Conservation (phyloP, 2,797 vertebrate species). For the Anguilla obscura region DNA sequence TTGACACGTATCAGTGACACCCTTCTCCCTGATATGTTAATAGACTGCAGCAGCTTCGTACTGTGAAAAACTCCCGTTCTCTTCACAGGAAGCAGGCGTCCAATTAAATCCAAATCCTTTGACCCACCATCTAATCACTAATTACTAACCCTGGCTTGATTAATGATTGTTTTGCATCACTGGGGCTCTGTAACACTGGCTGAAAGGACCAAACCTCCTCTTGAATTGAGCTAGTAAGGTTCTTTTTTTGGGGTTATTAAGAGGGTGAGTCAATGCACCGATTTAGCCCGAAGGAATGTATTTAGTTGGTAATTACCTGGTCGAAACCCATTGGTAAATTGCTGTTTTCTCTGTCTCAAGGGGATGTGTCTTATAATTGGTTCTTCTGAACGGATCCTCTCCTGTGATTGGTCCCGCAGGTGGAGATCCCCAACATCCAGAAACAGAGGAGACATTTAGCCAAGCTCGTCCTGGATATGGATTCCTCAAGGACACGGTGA, state of each 20-base stretch:
- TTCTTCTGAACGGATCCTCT: neutral
- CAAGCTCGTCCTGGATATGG: slow-evolving; percentile 96
- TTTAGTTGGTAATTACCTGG: slow-evolving; percentile 3
- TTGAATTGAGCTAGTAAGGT: neutral
- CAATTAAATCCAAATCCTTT: slow-evolving; percentile 6
- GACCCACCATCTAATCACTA: neutral
- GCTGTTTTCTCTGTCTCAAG: neutral
- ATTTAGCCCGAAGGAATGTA: neutral
- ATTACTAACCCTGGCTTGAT: neutral
- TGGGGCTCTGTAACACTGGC: neutral
- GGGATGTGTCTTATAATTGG: neutral
- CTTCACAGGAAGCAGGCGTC: neutral
- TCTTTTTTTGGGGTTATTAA: neutral
- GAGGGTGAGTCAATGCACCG: neutral
- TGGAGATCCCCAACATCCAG: slow-evolving; percentile 97
- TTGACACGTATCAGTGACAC: neutral
- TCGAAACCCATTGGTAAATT: neutral
- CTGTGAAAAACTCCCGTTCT: neutral
- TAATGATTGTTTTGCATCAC: neutral
- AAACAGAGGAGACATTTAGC: slow-evolving; percentile 98
- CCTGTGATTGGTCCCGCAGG: slow-evolving; percentile 64
- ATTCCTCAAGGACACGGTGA: slow-evolving; percentile 90
- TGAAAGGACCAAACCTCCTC: neutral
- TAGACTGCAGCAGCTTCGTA: neutral
- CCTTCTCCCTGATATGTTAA: neutral